These are phyloP conservation scores for Callochromis pleurospilus DNA, from an alignment of 2,113 vertebrate genomes.

Conservation along the genomic window DNA sequence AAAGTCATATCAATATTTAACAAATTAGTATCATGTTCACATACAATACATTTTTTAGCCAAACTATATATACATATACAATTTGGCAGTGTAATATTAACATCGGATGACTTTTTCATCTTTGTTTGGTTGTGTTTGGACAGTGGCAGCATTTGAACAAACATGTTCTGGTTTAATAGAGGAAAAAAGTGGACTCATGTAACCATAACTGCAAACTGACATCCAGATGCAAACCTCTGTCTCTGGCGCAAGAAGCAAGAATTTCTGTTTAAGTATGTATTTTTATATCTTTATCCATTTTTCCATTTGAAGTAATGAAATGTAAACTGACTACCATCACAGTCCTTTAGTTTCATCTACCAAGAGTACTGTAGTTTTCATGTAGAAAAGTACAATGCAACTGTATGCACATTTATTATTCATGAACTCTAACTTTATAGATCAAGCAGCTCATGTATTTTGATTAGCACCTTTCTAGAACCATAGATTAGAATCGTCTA, in stretches of 20 bases:
- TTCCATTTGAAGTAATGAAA: background rate
- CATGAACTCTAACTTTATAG: background rate
- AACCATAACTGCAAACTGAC: background rate
- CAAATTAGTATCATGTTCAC: background rate
- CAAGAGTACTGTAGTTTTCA: background rate
- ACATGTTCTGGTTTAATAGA: background rate
- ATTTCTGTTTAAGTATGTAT: background rate
- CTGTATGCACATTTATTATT: background rate
- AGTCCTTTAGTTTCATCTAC: background rate
- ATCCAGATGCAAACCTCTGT: background rate
- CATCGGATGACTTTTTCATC: background rate
- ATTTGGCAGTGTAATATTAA: background rate
- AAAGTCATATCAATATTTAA: background rate
- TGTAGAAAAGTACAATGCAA: background rate
- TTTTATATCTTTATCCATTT: background rate
- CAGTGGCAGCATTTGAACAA: background rate
- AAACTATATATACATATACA: accelerated
- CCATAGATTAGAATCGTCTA: background rate
- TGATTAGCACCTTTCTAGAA: background rate
- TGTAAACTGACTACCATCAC: background rate
- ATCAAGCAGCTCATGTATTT: background rate
- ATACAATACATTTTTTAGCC: background rate
- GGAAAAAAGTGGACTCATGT: background rate
- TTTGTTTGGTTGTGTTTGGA: background rate
- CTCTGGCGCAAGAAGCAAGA: background rate